Conservation (phyloP, 2,113 vertebrate genomes). For the Conger conger region DNA sequence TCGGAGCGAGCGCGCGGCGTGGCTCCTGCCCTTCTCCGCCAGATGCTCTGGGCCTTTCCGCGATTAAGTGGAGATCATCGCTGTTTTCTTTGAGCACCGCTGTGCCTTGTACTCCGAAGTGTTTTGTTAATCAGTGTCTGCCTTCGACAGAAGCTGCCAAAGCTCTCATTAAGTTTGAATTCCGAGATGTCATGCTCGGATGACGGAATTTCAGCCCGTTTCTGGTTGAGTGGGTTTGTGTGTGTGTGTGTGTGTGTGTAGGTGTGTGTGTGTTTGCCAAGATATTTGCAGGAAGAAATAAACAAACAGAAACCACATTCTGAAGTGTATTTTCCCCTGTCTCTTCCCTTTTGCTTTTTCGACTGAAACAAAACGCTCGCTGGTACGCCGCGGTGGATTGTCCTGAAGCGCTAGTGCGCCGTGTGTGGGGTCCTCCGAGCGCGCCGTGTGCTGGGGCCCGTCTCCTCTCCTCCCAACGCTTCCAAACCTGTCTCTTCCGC, state of each 20-base stretch:
- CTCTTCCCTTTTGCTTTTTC: slow-evolving; percentile 48
- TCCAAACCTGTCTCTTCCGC: slow-evolving; percentile 43
- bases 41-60: slow-evolving; percentile 99
- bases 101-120: slow-evolving; percentile 99
- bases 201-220: slow-evolving; percentile 84
- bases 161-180: slow-evolving; percentile 99
- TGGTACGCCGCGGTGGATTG: slow-evolving; percentile 51
- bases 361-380: slow-evolving; percentile 64
- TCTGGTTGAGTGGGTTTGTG: slow-evolving; percentile 72
- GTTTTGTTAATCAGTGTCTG: slow-evolving; percentile 99
- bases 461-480: slow-evolving; percentile 52
- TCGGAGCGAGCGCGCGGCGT: slow-evolving; percentile 97
- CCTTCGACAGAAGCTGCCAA: slow-evolving; percentile 98
- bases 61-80: slow-evolving; percentile 99
- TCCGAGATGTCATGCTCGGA: slow-evolving; percentile 85
- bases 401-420: slow-evolving; percentile 42
- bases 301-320: slow-evolving; percentile 49
- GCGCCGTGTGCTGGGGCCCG: slow-evolving; percentile 35
- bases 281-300: slow-evolving; percentile 53
- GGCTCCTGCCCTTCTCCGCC: slow-evolving; percentile 91
- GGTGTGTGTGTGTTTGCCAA: slow-evolving; percentile 72
- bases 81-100: slow-evolving; percentile 99
- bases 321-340: slow-evolving; percentile 64
- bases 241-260: slow-evolving; percentile 37
- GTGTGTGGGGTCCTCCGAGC: slow-evolving; percentile 34